Evolutionary conservation across 35 echinoderm and acorn worm species (phyloP).

Genomic region (Patiria miniata): DNA sequence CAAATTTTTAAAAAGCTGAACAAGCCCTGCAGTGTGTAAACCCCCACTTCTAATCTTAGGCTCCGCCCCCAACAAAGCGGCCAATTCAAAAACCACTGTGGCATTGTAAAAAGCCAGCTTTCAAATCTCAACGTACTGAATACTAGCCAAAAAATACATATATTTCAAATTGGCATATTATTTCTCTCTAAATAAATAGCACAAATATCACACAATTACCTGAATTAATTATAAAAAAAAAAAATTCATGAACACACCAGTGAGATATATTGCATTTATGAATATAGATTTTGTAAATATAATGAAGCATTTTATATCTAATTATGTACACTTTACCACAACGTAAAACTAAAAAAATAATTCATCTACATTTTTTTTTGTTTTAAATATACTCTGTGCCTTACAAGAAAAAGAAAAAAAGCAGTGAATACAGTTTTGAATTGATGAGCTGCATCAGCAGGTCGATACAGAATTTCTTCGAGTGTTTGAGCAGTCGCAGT

Average conservation of each 20-base stretch:
- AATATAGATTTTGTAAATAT: constrained; percentile 20
- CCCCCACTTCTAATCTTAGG: too few relatives aligned
- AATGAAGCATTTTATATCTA: background rate
- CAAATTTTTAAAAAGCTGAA: too few relatives aligned
- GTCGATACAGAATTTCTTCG: background rate
- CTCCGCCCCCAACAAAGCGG: too few relatives aligned
- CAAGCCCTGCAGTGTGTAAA: too few relatives aligned
- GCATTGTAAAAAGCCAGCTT: too few relatives aligned
- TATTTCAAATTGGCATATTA: constrained; percentile 13
- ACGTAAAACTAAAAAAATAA: constrained; percentile 3
- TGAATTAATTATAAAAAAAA: background rate
- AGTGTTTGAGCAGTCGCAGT: background rate
- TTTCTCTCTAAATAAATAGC: constrained; percentile 21
- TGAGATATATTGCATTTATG: constrained; percentile 22
- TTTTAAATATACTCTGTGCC: background rate
- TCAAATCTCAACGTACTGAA: too few relatives aligned
- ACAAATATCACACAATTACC: constrained; percentile 25
- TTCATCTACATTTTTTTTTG: background rate
- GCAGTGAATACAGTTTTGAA: background rate
- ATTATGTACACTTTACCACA: background rate
- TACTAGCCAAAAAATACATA: background rate
- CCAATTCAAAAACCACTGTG: too few relatives aligned
- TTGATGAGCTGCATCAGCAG: background rate
- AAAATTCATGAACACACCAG: background rate
- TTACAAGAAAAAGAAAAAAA: background rate